Percentiles rank a stretch among this genome's conserved stretches.
phyloP scores from a whole-genome alignment of 2,113 vertebrate genomes.

The Formicarius rufipectus region DNA sequence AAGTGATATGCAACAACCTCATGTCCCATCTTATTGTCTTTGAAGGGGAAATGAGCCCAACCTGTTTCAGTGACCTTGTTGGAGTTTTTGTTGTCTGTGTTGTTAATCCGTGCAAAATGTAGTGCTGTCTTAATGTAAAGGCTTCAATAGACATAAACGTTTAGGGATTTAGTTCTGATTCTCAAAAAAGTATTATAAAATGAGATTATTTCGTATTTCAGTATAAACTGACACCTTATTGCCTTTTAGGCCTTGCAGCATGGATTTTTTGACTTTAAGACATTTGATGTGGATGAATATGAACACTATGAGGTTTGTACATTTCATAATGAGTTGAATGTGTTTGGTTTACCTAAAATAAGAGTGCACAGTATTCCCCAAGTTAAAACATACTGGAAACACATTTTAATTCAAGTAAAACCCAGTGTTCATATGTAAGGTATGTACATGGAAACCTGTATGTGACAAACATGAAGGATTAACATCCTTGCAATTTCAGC shows the following conservation, averaged over 20 bases:
- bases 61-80: not conserved
- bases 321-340: slow-evolving; percentile 13
- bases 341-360: not conserved
- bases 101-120: not conserved
- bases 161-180: not conserved
- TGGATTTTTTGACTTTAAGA: slow-evolving; percentile 95
- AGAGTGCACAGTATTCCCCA: not conserved
- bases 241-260: slow-evolving; percentile 90
- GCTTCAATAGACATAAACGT: not conserved
- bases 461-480: not conserved
- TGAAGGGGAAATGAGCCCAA: not conserved
- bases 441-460: not conserved
- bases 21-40: not conserved
- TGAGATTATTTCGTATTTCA: not conserved
- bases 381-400: not conserved
- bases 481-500: not conserved
- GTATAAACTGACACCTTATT: slow-evolving; percentile 49
- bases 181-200: not conserved
- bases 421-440: not conserved
- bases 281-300: slow-evolving; percentile 94
- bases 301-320: slow-evolving; percentile 96
- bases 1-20: slow-evolving; percentile 11
- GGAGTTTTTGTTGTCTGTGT: slow-evolving; percentile 2
- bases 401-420: not conserved
- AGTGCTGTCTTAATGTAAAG: not conserved